Evolutionary conservation across 2,797 vertebrate species (phyloP).

Genomic region (Sebastolobus altivelis): DNA sequence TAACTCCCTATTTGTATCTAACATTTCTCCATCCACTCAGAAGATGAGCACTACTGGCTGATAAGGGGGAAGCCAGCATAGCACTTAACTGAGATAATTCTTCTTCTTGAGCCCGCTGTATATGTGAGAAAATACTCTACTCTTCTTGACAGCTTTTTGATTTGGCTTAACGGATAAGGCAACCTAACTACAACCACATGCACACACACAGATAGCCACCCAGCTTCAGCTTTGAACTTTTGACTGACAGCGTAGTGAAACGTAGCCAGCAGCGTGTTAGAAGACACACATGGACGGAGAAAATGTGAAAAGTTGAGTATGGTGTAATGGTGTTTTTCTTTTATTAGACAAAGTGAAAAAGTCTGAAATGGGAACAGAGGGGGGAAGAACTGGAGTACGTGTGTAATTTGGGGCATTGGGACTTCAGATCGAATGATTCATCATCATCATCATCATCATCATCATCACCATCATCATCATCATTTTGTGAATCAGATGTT

Average conservation of each 20-base stretch:
- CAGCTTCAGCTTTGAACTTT: constrained; percentile 37
- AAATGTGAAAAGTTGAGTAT: constrained; percentile 42
- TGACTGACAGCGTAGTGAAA: constrained; percentile 26
- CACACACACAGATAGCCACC: constrained; percentile 33
- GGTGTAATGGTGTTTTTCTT: constrained; percentile 23
- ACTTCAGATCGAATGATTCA: constrained; percentile 73
- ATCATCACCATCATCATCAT: constrained; percentile 76
- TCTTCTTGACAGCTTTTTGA: constrained; percentile 29
- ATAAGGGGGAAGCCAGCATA: constrained; percentile 55
- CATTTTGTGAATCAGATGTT: constrained; percentile 73
- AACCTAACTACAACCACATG: constrained; percentile 50
- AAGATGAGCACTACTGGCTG: constrained; percentile 31
- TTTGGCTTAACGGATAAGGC: constrained; percentile 38
- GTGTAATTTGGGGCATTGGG: constrained; percentile 60
- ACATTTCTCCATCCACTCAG: constrained; percentile 35
- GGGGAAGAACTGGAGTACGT: constrained; percentile 14
- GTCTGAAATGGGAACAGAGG: constrained; percentile 31
- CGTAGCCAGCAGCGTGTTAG: neutral
- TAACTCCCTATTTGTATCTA: constrained; percentile 37
- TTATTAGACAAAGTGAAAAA: constrained; percentile 4
- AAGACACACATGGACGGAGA: constrained; percentile 40
- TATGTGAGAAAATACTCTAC: constrained; percentile 44
- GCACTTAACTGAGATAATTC: constrained; percentile 60
- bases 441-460: constrained; percentile 73
- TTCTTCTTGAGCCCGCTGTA: neutral